Base-by-base conservation (phyloP, 2,113 vertebrate species). In the Thalassoma bifasciatum region DNA sequence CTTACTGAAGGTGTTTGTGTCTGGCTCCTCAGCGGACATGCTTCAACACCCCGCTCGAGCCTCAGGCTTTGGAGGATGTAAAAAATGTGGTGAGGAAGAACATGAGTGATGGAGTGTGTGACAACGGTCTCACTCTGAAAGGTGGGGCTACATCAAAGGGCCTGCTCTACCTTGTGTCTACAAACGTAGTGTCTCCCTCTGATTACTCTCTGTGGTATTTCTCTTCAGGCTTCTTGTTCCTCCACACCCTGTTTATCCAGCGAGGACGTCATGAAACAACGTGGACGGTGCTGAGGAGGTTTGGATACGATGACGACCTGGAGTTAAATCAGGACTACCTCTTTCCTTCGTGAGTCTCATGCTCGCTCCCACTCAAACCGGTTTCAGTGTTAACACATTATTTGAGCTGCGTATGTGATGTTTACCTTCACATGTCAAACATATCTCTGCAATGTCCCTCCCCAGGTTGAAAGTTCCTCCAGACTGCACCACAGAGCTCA, bases 71-170 rank as follows among this genome's bases (percentile, higher is more conserved):
- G 71, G 97, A 99, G 90, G 98, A 99, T 19, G 98, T 99, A 13
- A 99, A 99, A 92, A 99, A 98, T 47, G 97, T 99, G 51, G 97
- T 99, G 67, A 95, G 95, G 88, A 98, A 97, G 92, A 98, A 99
- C 69, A 77, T 97, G 54, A 94, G 85, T 23, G 96, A 98, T 40
- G 97, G 98, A 40, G 96, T 99, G 66, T 89, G 91, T 52, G 94
- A 97, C 79, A 96, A 97, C 34, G 98, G 98, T 9, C 91, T 99
- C 78, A 97, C 96, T 0, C 85, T 99, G 72, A 96, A 96, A 95
- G 98, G 98, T 99, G 14, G 11, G 13, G 12, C 11, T 5, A 30
- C 30, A 30, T 30, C 30, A 30, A 30, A 30, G 30, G 23, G 10
- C 30, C 6, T 40, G 6, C 14, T 52, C 10, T 6, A n/a, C 10